Conservation (phyloP, 1,140 invertebrate genomes). For the Matsumurasca onukii region DNA sequence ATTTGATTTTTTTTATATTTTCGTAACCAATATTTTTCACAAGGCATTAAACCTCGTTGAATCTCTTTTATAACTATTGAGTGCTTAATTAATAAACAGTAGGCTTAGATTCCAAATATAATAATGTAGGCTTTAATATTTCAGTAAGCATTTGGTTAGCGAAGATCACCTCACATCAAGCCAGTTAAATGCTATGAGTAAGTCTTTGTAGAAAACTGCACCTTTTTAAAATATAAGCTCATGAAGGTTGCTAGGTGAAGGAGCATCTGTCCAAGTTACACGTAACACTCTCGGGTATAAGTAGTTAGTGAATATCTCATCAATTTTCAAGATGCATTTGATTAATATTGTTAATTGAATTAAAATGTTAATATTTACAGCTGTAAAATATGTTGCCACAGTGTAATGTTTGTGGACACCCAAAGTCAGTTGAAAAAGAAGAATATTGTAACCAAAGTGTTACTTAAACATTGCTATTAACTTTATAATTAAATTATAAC, state of each 20-base stretch:
- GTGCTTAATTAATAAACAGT: too few species aligned
- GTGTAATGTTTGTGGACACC: not conserved
- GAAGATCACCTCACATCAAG: slow-evolving; percentile 10
- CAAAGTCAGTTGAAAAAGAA: slow-evolving; percentile 17
- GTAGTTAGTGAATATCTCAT: slow-evolving; percentile 29
- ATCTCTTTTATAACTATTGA: too few species aligned
- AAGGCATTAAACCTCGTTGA: too few species aligned
- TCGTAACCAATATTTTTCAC: too few species aligned
- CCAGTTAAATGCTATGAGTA: slow-evolving; percentile 33
- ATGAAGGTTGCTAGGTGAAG: slow-evolving; percentile 31
- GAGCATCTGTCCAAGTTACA: slow-evolving; percentile 20
- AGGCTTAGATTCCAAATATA: too few species aligned
- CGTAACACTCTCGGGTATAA: slow-evolving; percentile 27
- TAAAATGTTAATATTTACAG: slow-evolving; percentile 34
- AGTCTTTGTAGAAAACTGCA: slow-evolving; percentile 45
- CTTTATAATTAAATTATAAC: not conserved
- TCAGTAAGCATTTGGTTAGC: slow-evolving; percentile 1
- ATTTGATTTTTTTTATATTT: too few species aligned
- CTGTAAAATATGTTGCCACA: slow-evolving; percentile 31
- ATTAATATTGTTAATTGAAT: slow-evolving; percentile 33
- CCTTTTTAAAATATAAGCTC: slow-evolving; percentile 41
- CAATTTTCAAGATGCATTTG: slow-evolving; percentile 24
- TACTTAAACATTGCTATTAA: not conserved
- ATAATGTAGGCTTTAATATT: too few species aligned
- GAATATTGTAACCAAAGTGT: not conserved